Percentiles rank a stretch among this genome's conserved stretches.
Evolutionary conservation across 2,888 invertebrate species (phyloP).

Genomic region (Drosophila demipolita): DNA sequence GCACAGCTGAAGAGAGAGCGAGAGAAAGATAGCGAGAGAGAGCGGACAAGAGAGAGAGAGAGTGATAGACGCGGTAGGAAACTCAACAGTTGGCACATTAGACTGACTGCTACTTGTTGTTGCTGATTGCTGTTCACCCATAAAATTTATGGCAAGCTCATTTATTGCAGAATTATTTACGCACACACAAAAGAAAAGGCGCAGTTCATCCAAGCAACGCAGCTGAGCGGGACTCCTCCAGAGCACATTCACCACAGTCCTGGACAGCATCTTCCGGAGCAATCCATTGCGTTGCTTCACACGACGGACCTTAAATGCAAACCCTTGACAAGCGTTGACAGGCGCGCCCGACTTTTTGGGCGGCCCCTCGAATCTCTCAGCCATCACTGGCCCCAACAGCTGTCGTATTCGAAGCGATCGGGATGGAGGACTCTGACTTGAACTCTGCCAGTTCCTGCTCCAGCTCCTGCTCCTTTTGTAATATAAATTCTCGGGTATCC

Average conservation of each 20-base stretch:
- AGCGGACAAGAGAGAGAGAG: background rate
- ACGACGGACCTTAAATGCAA: background rate
- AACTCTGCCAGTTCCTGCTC: constrained; percentile 86
- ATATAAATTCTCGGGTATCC: no score
- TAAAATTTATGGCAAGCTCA: constrained; percentile 34
- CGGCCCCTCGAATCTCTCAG: background rate
- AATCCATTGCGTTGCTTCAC: constrained; percentile 14
- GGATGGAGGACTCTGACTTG: constrained; percentile 82
- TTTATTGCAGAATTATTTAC: constrained; percentile 36
- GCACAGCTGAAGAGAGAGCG: constrained; percentile 13
- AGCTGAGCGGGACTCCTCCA: background rate
- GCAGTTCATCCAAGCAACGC: constrained; percentile 21
- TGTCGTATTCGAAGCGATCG: background rate
- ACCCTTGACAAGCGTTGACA: background rate
- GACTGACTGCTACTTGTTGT: constrained; percentile 56
- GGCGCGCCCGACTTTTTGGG: background rate
- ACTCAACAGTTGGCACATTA: constrained; percentile 83
- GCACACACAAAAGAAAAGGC: background rate
- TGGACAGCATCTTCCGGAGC: constrained; percentile 3
- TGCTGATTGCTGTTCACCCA: constrained; percentile 22
- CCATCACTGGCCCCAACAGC: background rate
- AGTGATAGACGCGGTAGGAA: constrained; percentile 59
- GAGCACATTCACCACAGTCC: constrained; percentile 13
- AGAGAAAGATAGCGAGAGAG: constrained; percentile 1
- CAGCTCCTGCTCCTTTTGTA: constrained; percentile 87